A percentile compares a stretch with the other conserved stretches of the same genome.
Conservation (phyloP, 1,140 invertebrate genomes). For the Philaenus spumarius region DNA sequence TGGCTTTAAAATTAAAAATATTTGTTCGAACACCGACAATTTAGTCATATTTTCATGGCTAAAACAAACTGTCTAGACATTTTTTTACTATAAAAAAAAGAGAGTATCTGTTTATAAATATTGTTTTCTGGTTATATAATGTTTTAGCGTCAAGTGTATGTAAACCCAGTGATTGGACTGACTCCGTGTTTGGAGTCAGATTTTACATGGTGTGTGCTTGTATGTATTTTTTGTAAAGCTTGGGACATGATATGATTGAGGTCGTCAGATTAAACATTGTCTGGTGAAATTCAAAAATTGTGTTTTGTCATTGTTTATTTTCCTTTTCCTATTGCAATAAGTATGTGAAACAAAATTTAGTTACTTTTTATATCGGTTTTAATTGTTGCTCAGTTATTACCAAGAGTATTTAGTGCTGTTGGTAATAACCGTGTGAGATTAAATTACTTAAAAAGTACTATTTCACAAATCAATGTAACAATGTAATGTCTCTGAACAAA, state of each 20-base stretch:
- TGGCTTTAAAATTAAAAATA: background rate
- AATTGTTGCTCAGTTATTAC: too few relatives aligned
- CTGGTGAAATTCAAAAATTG: slow-evolving; percentile 46
- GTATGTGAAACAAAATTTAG: too few relatives aligned
- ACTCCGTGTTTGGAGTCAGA: too few relatives aligned
- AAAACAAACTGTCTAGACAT: slow-evolving; percentile 15
- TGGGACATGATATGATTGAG: slow-evolving; percentile 49
- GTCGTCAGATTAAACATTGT: slow-evolving; percentile 62
- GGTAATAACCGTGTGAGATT: too few relatives aligned
- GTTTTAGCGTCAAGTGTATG: background rate
- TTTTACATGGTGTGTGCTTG: slow-evolving; percentile 30
- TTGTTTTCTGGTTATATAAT: slow-evolving; percentile 16
- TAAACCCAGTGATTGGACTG: slow-evolving; percentile 26
- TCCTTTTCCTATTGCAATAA: too few relatives aligned
- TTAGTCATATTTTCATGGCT: slow-evolving; percentile 20
- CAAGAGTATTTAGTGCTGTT: too few relatives aligned
- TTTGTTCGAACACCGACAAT: background rate
- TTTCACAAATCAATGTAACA: too few relatives aligned
- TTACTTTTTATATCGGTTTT: too few relatives aligned
- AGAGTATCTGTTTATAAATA: slow-evolving; percentile 19
- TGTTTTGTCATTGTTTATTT: too few relatives aligned
- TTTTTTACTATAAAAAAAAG: slow-evolving; percentile 19
- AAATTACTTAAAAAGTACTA: too few relatives aligned
- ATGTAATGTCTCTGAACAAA: too few relatives aligned
- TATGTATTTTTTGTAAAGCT: slow-evolving; percentile 46